Percentiles rank a stretch among this genome's conserved stretches.
These are phyloP conservation scores for Lordiphosa mommai DNA, from an alignment of 1,140 invertebrate species.

Conservation along the genomic window DNA sequence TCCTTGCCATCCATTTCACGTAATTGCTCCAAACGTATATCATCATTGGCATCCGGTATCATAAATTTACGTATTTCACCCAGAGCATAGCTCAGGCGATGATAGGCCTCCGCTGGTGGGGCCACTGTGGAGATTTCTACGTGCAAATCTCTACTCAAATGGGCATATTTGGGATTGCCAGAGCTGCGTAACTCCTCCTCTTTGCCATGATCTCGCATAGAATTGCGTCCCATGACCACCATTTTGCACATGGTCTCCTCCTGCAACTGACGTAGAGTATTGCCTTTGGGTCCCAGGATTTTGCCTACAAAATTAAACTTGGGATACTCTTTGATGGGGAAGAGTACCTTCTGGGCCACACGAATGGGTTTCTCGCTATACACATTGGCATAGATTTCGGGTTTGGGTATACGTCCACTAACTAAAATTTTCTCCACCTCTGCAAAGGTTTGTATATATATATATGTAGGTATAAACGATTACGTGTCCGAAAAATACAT, in stretches of 20 bases:
- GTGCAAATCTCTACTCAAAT: slow-evolving; percentile 95
- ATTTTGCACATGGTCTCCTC: slow-evolving; percentile 98
- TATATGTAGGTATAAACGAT: slow-evolving; percentile 19
- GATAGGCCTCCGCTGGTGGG: slow-evolving; percentile 94
- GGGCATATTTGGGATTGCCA: slow-evolving; percentile 94
- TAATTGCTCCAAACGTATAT: slow-evolving; percentile 89
- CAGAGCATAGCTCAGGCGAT: slow-evolving; percentile 92
- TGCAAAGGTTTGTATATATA: slow-evolving; percentile 73
- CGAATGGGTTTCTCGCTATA: slow-evolving; percentile 92
- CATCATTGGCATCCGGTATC: slow-evolving; percentile 88
- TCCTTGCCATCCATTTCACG: slow-evolving; percentile 83
- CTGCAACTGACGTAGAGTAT: slow-evolving; percentile 94
- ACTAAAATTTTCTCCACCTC: slow-evolving; percentile 84
- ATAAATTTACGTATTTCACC: slow-evolving; percentile 88
- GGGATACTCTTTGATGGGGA: slow-evolving; percentile 92
- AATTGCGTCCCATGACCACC: slow-evolving; percentile 95
- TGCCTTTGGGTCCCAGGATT: slow-evolving; percentile 95
- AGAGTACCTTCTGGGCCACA: slow-evolving; percentile 90
- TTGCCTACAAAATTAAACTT: slow-evolving; percentile 98
- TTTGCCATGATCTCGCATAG: slow-evolving; percentile 96
- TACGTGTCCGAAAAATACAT: slow-evolving; percentile 21
- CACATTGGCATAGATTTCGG: slow-evolving; percentile 89
- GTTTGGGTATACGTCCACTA: slow-evolving; percentile 81
- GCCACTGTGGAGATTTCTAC: slow-evolving; percentile 95
- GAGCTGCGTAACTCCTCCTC: slow-evolving; percentile 93